Evolutionary conservation across 1,140 invertebrate genomes (phyloP), one percentile per base, ranked within the genome.

Genomic region (Elymnias hypermnestra): DNA sequence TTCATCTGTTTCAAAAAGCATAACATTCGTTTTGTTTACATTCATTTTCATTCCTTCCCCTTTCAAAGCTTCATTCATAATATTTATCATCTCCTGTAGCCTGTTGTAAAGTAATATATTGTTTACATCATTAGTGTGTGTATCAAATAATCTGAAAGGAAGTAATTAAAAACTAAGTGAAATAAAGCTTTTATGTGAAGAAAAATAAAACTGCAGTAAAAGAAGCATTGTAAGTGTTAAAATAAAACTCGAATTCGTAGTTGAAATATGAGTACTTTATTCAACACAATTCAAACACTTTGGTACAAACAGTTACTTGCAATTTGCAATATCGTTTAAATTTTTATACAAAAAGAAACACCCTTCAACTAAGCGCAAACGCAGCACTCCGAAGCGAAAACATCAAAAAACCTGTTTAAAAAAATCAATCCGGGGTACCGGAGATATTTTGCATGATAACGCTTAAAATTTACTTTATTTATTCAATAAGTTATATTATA

Each of bases 231-330:
- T n/a, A n/a, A n/a, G 13, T 42, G 9, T 50, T n/a, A 35, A 65
- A 81, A 73, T 77, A 65, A 81, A 78, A 81, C 49, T 53, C 51
- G 40, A 65, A 53, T 68, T 45, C 60, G 45, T 72, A 67, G 72
- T 79, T 72, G 74, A 83, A 68, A 66, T 75, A 77, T 79, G 73
- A 83, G 71, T 85, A 82, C 61, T 83, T 83, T 85, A 83, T 85
- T 83, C 63, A 83, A 79, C 71, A 85, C 75, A 83, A 81, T 72
- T 83, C 76, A 84, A 87, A 86, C 79, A 87, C 83, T 87, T 87
- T 87, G 83, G 83, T 87, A 87, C 83, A 87, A 81, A 83, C 69
- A 73, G 67, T 81, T 75, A 71, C 64, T 70, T 70, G 79, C 72
- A 62, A 57, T 63, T 61, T 71, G 69, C 73, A 56, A 63, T 69